These are phyloP conservation scores for Stichodactyla mertensii DNA, from an alignment of 64 coral and sea anemone species.

Conservation along the genomic window DNA sequence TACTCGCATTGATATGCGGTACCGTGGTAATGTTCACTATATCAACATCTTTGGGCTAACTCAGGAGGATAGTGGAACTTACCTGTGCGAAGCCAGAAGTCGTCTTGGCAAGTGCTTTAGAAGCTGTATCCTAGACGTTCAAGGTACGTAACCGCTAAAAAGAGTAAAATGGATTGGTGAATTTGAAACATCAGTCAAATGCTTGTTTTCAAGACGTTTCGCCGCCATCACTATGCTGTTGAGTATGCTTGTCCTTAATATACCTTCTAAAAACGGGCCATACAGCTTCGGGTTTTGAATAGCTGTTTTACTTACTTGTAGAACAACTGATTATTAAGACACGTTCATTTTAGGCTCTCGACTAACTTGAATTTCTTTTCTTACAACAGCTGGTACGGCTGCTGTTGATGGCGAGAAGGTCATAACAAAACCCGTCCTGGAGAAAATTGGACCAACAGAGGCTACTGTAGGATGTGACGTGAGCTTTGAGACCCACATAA, in stretches of 20 bases:
- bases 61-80: conserved; percentile 47
- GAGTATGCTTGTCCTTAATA: too few relatives aligned
- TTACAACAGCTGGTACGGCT: conserved; percentile 34
- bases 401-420: conserved; percentile 19
- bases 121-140: conserved; percentile 26
- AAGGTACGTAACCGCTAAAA: conserved; percentile 26
- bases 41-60: conserved; percentile 37
- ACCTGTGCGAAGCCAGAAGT: conserved; percentile 47
- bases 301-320: too few relatives aligned
- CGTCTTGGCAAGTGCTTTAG: conserved; percentile 23
- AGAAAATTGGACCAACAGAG: conserved; percentile 72
- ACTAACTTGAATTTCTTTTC: conserved; percentile 22
- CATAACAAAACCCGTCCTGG: conserved; percentile 50
- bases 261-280: too few relatives aligned
- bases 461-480: conserved; percentile 77
- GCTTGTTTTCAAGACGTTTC: too few relatives aligned
- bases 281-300: too few relatives aligned
- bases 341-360: background rate
- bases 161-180: too few relatives aligned
- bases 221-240: too few relatives aligned
- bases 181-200: too few relatives aligned
- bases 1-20: conserved; percentile 32
- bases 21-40: conserved; percentile 38
- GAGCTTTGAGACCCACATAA: conserved; percentile 82
- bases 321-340: too few relatives aligned